Conservation (phyloP, 2,113 vertebrate species). For the Sebastes schlegelii region DNA sequence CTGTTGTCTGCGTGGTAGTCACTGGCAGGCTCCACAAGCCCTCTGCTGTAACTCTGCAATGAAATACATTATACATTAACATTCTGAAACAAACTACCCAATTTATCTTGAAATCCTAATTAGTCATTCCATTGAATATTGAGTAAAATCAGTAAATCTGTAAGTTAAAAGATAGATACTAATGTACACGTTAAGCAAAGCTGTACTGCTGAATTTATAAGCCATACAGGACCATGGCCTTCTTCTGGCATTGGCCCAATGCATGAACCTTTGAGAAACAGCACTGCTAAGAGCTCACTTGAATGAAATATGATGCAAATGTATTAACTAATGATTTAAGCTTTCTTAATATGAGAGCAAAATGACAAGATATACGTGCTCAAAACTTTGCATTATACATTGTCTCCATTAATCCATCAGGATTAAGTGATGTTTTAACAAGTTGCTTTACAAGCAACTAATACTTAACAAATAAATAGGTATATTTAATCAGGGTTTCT, state of each 20-base stretch:
- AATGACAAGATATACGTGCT: not conserved
- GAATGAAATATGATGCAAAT: not conserved
- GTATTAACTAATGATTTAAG: not conserved
- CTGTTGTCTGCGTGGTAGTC: constrained; percentile 89
- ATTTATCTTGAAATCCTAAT: not conserved
- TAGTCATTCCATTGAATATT: not conserved
- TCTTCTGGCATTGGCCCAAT: not conserved
- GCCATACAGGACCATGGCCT: not conserved
- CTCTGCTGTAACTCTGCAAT: constrained; percentile 78
- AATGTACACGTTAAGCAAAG: not conserved
- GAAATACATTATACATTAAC: not conserved
- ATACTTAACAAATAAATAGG: not conserved
- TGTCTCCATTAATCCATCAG: not conserved
- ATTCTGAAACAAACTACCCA: not conserved
- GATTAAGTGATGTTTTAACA: not conserved
- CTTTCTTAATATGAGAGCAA: not conserved
- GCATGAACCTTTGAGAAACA: not conserved
- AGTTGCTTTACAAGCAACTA: not conserved
- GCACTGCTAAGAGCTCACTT: not conserved
- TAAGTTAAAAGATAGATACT: not conserved
- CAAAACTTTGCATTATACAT: not conserved
- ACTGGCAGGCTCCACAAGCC: constrained; percentile 77
- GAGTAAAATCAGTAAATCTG: not conserved
- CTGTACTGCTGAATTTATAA: not conserved
- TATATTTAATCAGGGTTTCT: not conserved